Percentiles rank a stretch among this genome's conserved stretches.
Evolutionary conservation across 2,113 vertebrate genomes (phyloP).

Genomic region (Syngnathus floridae): DNA sequence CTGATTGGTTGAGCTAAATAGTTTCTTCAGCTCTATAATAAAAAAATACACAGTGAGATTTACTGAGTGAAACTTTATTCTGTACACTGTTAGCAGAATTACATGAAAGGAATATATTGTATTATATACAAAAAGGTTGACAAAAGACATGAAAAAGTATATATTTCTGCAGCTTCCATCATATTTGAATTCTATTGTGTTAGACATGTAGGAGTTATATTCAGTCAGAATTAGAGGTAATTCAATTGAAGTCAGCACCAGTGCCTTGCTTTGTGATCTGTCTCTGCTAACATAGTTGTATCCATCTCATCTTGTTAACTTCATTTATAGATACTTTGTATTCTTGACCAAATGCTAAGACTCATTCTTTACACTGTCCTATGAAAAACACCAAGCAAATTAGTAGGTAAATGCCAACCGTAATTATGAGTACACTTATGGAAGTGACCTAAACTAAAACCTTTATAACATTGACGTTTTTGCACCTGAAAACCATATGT

Average conservation of each 20-base stretch:
- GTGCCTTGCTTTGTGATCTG: not conserved
- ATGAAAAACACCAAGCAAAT: constrained; percentile 15
- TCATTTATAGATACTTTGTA: not conserved
- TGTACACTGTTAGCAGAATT: constrained; percentile 59
- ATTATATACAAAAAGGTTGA: constrained; percentile 36
- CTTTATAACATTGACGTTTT: not conserved
- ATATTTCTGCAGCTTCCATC: constrained; percentile 7
- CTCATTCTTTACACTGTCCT: not conserved
- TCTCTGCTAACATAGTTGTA: not conserved
- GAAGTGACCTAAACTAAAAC: not conserved
- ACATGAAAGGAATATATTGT: constrained; percentile 22
- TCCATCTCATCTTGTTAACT: not conserved
- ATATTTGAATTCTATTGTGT: constrained; percentile 5
- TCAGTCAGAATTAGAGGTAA: not conserved
- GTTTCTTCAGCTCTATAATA: not conserved
- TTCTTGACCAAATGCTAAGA: too few relatives aligned
- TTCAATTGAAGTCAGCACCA: not conserved
- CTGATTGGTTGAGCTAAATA: too few relatives aligned
- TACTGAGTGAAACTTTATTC: constrained; percentile 60
- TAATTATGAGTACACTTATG: not conserved
- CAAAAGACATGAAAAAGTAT: constrained; percentile 8
- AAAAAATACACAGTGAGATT: constrained; percentile 1
- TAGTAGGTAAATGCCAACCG: constrained; percentile 12
- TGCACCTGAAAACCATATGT: not conserved
- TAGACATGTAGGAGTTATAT: constrained; percentile 1